Evolutionary conservation across 2,113 vertebrate species (phyloP).

Genomic region (Heloderma charlesbogerti): DNA sequence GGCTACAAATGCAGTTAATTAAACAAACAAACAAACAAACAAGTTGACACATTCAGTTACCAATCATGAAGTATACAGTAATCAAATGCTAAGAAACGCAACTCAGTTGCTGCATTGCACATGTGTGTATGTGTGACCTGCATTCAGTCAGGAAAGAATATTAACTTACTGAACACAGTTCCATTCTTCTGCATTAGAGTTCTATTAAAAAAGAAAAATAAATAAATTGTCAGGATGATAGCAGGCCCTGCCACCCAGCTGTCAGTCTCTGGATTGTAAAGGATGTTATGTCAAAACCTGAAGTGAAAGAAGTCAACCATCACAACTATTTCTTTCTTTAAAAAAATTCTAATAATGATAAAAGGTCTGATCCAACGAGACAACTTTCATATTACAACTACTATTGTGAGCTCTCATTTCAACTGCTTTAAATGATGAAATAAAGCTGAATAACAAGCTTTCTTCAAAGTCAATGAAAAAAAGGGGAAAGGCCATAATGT

Average conservation of each 20-base stretch:
- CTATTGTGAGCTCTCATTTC: slow-evolving; percentile 10
- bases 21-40: background rate
- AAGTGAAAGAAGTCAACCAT: slow-evolving; percentile 32
- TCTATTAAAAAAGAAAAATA: background rate
- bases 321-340: background rate
- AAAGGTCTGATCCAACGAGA: slow-evolving; percentile 31
- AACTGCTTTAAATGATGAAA: background rate
- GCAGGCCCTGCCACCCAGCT: slow-evolving; percentile 7
- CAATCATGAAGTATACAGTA: background rate
- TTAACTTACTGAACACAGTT: background rate
- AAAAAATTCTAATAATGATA: slow-evolving; percentile 33
- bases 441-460: slow-evolving; percentile 12
- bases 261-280: slow-evolving; percentile 7
- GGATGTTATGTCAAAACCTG: slow-evolving; percentile 22
- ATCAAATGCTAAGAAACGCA: background rate
- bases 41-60: background rate
- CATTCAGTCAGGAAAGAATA: background rate
- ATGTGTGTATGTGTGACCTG: background rate
- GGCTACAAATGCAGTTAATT: background rate
- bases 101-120: background rate
- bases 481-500: background rate
- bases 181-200: slow-evolving; percentile 3
- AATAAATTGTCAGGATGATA: slow-evolving; percentile 26
- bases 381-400: slow-evolving; percentile 14
- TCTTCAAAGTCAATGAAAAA: background rate